Conservation (phyloP, 2,797 vertebrate species). For the Naso thynnoides region DNA sequence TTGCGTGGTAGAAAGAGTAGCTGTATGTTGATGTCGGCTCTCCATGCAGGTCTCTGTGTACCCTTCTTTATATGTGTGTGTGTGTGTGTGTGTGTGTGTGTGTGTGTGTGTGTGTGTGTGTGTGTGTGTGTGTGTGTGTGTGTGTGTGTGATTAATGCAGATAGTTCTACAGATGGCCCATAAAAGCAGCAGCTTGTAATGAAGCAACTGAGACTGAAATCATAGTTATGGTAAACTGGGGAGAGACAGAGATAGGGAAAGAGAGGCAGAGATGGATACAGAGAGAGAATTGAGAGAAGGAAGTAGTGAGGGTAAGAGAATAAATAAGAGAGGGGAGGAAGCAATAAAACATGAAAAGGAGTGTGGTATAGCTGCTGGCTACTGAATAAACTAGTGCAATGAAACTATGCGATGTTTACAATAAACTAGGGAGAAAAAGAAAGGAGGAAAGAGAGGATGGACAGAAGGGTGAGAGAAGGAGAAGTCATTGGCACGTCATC, state of each 20-base stretch:
- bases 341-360: slow-evolving; percentile 70
- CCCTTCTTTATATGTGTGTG: slow-evolving; percentile 9
- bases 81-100: slow-evolving; percentile 23
- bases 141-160: slow-evolving; percentile 67
- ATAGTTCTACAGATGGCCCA: slow-evolving; percentile 81
- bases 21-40: slow-evolving; percentile 31
- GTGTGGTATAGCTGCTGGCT: slow-evolving; percentile 56
- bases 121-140: slow-evolving; percentile 19
- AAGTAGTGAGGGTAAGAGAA: slow-evolving; percentile 54
- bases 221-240: slow-evolving; percentile 80
- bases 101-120: slow-evolving; percentile 27
- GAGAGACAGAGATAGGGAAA: slow-evolving; percentile 51
- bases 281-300: slow-evolving; percentile 45
- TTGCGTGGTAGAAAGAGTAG: slow-evolving; percentile 9
- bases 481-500: slow-evolving; percentile 40
- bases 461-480: slow-evolving; percentile 26
- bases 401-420: slow-evolving; percentile 68
- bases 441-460: slow-evolving; percentile 34
- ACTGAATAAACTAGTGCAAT: slow-evolving; percentile 74
- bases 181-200: slow-evolving; percentile 84
- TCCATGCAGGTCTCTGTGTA: slow-evolving; percentile 28
- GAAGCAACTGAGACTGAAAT: slow-evolving; percentile 82
- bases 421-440: slow-evolving; percentile 58
- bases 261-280: slow-evolving; percentile 51
- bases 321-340: slow-evolving; percentile 64